Evolutionary conservation across 2,888 invertebrate species (phyloP), one percentile per base, ranked within the genome.

Genomic region (Parnassius mnemosyne): DNA sequence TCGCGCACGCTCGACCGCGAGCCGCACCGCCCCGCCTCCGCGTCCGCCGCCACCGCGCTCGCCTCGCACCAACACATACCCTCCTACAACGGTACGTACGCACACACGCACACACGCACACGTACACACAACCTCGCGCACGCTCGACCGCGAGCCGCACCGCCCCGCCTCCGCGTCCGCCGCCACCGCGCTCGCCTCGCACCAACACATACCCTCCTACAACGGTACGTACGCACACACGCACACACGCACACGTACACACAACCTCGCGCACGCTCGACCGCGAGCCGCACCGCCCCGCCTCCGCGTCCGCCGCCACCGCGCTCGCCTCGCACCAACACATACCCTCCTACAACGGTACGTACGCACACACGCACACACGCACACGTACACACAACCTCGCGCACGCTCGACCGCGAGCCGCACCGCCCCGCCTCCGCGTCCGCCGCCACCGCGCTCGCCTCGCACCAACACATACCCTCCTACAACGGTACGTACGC

Each of bases 221-320:
- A 96, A 96, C 89, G 96, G 96, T 97, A 93, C 93, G 52, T 34
- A 25, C 44, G 43, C 55, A 47, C 46, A 53, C n/a, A n/a, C n/a
- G n/a, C n/a, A n/a, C n/a, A n/a, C n/a, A n/a, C n/a, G n/a, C n/a
- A n/a, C n/a, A n/a, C n/a, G n/a, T n/a, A n/a, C n/a, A n/a, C n/a
- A n/a, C n/a, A n/a, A n/a, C 99, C 60, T 99, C 99, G 68, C 94
- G 99, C 78, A 95, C 97, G 85, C 93, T 97, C 79, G 98, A 98
- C 89, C 96, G 96, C 69, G 94, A 95, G 76, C 96, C 95, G 64
- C 86, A 92, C 74, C 69, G 70, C 64, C 69, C 70, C 64, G 66
- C 69, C 63, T 95, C 96, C 67, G 66, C 69, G 63, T 95, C 96
- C 67, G 95, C 68, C 84, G 94, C 34, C 7, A 94, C 46, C 93